Percentiles rank a stretch among this genome's conserved stretches.
These are phyloP conservation scores for Thaumatotibia leucotreta DNA, from an alignment of 1,140 invertebrate species.

Conservation along the genomic window DNA sequence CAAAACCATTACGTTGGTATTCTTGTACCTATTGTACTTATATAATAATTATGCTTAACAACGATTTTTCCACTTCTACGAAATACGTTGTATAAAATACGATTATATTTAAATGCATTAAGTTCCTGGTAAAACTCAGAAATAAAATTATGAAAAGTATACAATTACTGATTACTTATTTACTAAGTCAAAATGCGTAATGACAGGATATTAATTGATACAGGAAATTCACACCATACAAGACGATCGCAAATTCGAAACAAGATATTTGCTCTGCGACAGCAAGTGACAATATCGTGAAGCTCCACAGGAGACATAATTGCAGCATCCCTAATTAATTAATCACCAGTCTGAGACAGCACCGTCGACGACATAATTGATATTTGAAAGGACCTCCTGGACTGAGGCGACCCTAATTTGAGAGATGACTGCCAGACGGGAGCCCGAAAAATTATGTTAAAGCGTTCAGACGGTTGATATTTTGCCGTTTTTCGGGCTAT, in stretches of 20 bases:
- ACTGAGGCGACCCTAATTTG: constrained; percentile 44
- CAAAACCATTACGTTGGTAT: too few relatives aligned
- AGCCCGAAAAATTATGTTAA: constrained; percentile 23
- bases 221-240: background rate
- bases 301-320: constrained; percentile 45
- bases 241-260: background rate
- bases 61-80: too few relatives aligned
- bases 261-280: background rate
- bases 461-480: constrained; percentile 11
- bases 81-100: too few relatives aligned
- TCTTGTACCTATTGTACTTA: too few relatives aligned
- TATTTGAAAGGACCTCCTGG: constrained; percentile 59
- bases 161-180: too few relatives aligned
- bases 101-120: too few relatives aligned
- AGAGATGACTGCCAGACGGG: constrained; percentile 34
- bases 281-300: constrained; percentile 24
- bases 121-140: too few relatives aligned
- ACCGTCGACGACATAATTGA: constrained; percentile 52
- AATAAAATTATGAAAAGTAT: too few relatives aligned
- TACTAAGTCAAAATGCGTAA: too few relatives aligned
- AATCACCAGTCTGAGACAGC: constrained; percentile 48
- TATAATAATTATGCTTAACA: too few relatives aligned
- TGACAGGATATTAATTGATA: background rate
- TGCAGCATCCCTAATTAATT: constrained; percentile 63
- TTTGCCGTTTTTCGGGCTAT: constrained; percentile 12